Conservation (phyloP, 2,113 vertebrate genomes). For the Aphelocoma coerulescens region DNA sequence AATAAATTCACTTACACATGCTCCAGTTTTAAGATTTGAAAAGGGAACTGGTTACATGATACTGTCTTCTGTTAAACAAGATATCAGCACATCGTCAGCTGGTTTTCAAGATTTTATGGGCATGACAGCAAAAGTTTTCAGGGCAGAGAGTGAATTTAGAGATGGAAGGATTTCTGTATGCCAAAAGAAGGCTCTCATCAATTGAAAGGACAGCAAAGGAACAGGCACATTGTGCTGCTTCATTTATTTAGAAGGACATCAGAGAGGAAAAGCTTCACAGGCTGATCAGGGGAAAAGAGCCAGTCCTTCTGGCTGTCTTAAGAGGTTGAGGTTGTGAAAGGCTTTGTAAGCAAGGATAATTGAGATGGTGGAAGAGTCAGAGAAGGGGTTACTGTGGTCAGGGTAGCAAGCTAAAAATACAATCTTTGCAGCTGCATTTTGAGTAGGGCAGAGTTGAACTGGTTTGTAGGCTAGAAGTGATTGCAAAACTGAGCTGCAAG, state of each 20-base stretch:
- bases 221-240: not conserved
- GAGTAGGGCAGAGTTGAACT: not conserved
- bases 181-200: not conserved
- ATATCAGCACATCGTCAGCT: not conserved
- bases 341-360: not conserved
- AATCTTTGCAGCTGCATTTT: not conserved
- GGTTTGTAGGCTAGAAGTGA: not conserved
- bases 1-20: not conserved
- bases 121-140: not conserved
- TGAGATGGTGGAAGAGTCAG: not conserved
- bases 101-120: not conserved
- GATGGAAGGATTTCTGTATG: not conserved
- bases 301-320: not conserved
- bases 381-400: not conserved
- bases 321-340: not conserved
- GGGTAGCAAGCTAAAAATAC: constrained; percentile 39
- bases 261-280: not conserved
- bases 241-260: not conserved
- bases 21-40: not conserved
- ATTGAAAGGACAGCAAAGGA: not conserved
- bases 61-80: not conserved
- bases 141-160: not conserved
- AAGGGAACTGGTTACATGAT: not conserved
- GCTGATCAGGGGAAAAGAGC: not conserved
- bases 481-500: not conserved